A percentile compares a stretch with the other conserved stretches of the same genome.
These are phyloP conservation scores for Nibea coibor DNA, from an alignment of 2,113 vertebrate species.

Conservation along the genomic window DNA sequence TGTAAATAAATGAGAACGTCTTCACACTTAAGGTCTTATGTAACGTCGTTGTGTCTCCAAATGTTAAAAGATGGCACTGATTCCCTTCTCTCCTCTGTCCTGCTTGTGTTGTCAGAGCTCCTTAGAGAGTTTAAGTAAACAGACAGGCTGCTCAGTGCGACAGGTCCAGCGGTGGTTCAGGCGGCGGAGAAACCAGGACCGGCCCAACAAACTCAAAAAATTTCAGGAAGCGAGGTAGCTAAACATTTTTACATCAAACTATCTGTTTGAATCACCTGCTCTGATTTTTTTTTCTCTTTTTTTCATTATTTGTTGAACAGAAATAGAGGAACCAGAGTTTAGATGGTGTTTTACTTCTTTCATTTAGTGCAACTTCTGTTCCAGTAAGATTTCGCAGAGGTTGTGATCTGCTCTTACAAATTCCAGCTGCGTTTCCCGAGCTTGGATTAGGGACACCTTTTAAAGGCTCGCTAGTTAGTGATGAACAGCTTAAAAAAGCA, in stretches of 20 bases:
- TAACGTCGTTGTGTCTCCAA: background rate
- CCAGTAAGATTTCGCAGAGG: background rate
- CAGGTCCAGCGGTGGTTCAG: slow-evolving; percentile 95
- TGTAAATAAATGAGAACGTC: background rate
- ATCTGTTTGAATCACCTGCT: background rate
- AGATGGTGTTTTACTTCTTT: background rate
- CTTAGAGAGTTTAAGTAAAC: slow-evolving; percentile 79
- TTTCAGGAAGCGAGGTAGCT: slow-evolving; percentile 92
- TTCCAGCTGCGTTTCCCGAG: background rate
- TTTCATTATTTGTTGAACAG: too few species aligned
- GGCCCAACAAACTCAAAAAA: slow-evolving; percentile 93
- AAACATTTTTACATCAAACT: background rate
- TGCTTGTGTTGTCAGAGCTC: slow-evolving; percentile 65
- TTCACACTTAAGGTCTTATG: too few species aligned
- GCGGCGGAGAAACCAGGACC: slow-evolving; percentile 91
- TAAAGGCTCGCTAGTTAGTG: background rate
- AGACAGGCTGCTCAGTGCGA: slow-evolving; percentile 82
- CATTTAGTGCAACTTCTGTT: background rate
- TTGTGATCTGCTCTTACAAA: background rate
- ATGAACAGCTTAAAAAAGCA: background rate
- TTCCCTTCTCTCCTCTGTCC: background rate
- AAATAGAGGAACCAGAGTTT: background rate
- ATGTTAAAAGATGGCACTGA: background rate
- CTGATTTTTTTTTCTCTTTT: background rate
- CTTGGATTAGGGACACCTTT: background rate